Conservation (phyloP, 2,888 invertebrate genomes). For the Physocephala rufipes region DNA sequence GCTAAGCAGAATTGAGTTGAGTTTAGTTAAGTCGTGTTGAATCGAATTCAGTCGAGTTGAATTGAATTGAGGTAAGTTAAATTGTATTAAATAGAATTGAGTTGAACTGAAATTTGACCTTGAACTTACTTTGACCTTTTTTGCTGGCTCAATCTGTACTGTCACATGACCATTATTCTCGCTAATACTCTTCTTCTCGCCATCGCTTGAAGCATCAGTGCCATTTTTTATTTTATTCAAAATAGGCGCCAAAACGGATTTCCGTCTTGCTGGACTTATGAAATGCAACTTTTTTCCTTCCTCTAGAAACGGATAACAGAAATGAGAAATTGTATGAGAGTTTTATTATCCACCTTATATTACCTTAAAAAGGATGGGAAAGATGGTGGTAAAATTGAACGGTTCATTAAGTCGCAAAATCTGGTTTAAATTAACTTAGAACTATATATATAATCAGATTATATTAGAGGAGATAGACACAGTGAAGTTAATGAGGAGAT, state of each 20-base stretch:
- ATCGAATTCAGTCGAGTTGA: no score
- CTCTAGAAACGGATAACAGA: no score
- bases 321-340: no score
- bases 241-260: slow-evolving; percentile 63
- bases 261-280: slow-evolving; percentile 62
- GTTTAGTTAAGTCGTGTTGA: no score
- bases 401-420: no score
- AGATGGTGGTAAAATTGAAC: no score
- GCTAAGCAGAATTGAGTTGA: background rate
- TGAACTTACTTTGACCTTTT: slow-evolving; percentile 62
- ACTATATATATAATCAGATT: background rate
- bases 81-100: background rate
- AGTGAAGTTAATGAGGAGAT: background rate
- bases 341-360: no score
- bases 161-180: slow-evolving; percentile 58
- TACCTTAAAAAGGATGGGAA: no score
- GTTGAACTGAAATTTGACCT: background rate
- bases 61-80: no score
- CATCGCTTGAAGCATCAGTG: slow-evolving; percentile 47
- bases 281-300: slow-evolving; percentile 66
- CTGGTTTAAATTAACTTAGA: no score
- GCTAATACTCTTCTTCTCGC: slow-evolving; percentile 55
- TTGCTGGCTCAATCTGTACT: slow-evolving; percentile 63
- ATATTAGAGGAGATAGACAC: background rate
- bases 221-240: slow-evolving; percentile 63